Evolutionary conservation across 2,797 vertebrate genomes (phyloP).

Genomic region (Pseudochirops cupreus): DNA sequence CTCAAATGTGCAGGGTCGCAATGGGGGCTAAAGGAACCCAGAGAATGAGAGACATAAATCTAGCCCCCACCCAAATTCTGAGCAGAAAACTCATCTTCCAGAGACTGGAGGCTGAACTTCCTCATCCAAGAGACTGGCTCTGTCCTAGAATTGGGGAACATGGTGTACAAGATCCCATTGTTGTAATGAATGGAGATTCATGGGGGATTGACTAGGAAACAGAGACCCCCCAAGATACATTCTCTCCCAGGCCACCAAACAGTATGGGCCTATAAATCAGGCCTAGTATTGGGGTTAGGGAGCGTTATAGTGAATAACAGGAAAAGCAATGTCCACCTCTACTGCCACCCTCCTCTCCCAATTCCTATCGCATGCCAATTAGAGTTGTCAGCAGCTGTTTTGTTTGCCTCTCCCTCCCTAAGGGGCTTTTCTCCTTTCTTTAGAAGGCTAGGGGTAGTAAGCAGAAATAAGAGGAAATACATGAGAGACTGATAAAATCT

Average conservation of each 20-base stretch:
- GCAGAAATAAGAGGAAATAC: neutral
- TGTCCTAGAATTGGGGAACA: constrained; percentile 35
- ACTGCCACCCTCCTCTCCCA: neutral
- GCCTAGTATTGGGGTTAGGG: neutral
- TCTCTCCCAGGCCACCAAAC: constrained; percentile 19
- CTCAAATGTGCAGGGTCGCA: neutral
- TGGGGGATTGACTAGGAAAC: neutral
- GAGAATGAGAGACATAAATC: constrained; percentile 72
- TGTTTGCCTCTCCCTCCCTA: constrained; percentile 15
- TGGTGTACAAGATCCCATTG: neutral
- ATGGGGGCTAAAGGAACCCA: constrained; percentile 34
- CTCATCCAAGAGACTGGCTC: constrained; percentile 43
- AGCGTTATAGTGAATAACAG: constrained; percentile 13
- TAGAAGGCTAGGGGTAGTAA: constrained; percentile 23
- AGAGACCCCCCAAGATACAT: neutral
- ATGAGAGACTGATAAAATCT: constrained; percentile 28
- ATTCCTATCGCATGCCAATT: neutral
- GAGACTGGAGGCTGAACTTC: constrained; percentile 47
- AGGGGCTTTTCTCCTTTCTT: constrained; percentile 28
- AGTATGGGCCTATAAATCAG: constrained; percentile 30
- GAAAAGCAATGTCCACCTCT: neutral
- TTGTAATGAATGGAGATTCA: neutral
- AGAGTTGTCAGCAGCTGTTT: constrained; percentile 14
- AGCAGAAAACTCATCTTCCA: constrained; percentile 63
- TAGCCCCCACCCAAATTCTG: constrained; percentile 77